Conservation (phyloP, 2,797 vertebrate genomes). For the Chlorospingus semifuscus region DNA sequence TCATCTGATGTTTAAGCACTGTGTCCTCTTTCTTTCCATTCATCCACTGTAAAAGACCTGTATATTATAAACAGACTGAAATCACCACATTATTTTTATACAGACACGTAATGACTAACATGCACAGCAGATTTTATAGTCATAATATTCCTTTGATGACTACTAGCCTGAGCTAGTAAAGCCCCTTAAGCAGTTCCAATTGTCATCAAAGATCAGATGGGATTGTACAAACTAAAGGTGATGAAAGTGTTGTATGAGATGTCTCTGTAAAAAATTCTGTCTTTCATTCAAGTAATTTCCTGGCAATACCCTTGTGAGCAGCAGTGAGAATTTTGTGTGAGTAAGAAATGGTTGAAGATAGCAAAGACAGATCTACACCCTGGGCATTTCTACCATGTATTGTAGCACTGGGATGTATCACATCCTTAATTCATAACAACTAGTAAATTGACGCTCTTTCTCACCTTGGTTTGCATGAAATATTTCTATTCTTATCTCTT, state of each 20-base stretch:
- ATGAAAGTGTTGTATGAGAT: constrained; percentile 1
- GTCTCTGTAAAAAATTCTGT: neutral
- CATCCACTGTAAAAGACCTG: neutral
- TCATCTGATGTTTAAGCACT: neutral
- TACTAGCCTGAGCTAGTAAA: neutral
- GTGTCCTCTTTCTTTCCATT: neutral
- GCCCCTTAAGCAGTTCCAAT: neutral
- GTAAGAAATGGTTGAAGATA: constrained; percentile 1
- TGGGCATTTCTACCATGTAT: neutral
- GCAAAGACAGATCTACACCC: neutral
- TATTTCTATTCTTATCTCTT: neutral
- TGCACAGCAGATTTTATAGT: neutral
- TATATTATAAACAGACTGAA: neutral
- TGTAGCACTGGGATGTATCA: neutral
- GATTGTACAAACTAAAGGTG: constrained; percentile 24
- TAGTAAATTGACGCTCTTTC: neutral
- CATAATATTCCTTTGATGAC: neutral
- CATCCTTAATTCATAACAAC: neutral
- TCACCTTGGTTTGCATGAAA: neutral
- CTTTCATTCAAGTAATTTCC: constrained; percentile 30
- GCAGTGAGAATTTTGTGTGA: constrained; percentile 2
- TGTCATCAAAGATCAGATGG: constrained; percentile 28
- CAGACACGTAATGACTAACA: neutral
- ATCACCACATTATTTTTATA: neutral
- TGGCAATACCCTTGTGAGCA: neutral